Percentiles rank a stretch among this genome's conserved stretches.
phyloP scores from a whole-genome alignment of 2,888 invertebrate species.

The Lasius platythorax region DNA sequence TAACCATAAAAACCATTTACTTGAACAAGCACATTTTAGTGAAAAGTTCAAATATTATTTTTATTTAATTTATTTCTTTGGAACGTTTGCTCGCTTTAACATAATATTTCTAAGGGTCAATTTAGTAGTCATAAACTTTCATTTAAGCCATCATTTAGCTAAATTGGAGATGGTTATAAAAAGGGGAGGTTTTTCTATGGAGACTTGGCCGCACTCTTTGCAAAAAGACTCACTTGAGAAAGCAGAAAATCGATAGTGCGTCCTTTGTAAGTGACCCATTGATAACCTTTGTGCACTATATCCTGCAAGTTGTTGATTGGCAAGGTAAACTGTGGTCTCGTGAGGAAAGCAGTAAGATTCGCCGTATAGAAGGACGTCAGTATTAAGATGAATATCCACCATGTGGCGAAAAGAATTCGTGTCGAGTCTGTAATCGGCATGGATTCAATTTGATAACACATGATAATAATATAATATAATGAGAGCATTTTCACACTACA shows the following conservation, averaged over 20 bases:
- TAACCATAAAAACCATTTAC: too few relatives aligned
- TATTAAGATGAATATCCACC: constrained; percentile 96
- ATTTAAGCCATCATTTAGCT: too few relatives aligned
- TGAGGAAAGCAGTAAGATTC: constrained; percentile 95
- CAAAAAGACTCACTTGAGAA: constrained; percentile 61
- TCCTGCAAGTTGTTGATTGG: constrained; percentile 91
- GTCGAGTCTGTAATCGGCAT: constrained; percentile 90
- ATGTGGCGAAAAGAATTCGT: constrained; percentile 94
- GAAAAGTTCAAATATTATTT: too few relatives aligned
- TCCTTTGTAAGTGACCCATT: constrained; percentile 91
- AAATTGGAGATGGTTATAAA: too few relatives aligned
- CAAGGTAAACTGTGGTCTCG: constrained; percentile 93
- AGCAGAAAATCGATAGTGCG: constrained; percentile 87
- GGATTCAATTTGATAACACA: neutral
- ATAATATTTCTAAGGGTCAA: too few relatives aligned
- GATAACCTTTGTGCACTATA: constrained; percentile 89
- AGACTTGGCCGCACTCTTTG: too few relatives aligned
- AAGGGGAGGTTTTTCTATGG: too few relatives aligned
- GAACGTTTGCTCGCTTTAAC: too few relatives aligned
- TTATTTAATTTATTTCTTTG: too few relatives aligned
- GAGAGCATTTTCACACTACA: neutral
- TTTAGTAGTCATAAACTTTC: too few relatives aligned
- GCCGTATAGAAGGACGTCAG: constrained; percentile 96
- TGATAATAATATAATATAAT: neutral
- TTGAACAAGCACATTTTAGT: too few relatives aligned